Conservation (phyloP, 2,888 invertebrate genomes). For the Dasypolia templi region DNA sequence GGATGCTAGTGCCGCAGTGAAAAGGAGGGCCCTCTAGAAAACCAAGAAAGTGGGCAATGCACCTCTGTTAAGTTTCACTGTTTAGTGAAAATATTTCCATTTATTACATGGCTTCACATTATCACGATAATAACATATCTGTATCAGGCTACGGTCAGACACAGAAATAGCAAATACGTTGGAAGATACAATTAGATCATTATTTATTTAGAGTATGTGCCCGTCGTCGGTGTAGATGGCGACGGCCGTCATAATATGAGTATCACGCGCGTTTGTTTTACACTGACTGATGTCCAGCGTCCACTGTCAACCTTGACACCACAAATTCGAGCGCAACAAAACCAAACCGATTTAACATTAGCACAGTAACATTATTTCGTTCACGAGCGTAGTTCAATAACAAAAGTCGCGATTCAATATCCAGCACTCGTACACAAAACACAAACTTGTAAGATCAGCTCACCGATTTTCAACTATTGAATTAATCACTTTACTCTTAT, state of each 20-base stretch:
- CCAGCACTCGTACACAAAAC: constrained; percentile 8
- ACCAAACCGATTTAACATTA: constrained; percentile 58
- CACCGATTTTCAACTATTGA: constrained; percentile 50
- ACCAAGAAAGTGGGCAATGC: constrained; percentile 82
- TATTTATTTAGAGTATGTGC: constrained; percentile 88
- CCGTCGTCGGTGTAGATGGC: constrained; percentile 67
- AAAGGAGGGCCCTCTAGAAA: constrained; percentile 85
- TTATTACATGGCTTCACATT: constrained; percentile 40
- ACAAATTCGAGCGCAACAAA: constrained; percentile 72
- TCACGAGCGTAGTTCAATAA: constrained; percentile 22
- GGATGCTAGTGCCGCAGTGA: constrained; percentile 75
- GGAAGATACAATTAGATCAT: constrained; percentile 88
- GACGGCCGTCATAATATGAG: constrained; percentile 77
- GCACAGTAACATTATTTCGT: constrained; percentile 56
- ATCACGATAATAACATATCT: constrained; percentile 37
- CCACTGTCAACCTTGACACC: constrained; percentile 83
- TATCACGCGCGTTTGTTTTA: constrained; percentile 76
- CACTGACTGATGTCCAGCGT: constrained; percentile 77
- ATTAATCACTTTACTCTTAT: constrained; percentile 65
- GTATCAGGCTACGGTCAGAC: constrained; percentile 71
- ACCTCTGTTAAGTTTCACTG: constrained; percentile 58
- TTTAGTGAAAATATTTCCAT: constrained; percentile 55
- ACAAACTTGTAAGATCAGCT: constrained; percentile 46
- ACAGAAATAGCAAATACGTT: constrained; percentile 84
- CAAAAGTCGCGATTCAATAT: constrained; percentile 17